A percentile compares a stretch with the other conserved stretches of the same genome.
Evolutionary conservation across 2,888 invertebrate genomes (phyloP).

Genomic region (Plemyria rubiginata): DNA sequence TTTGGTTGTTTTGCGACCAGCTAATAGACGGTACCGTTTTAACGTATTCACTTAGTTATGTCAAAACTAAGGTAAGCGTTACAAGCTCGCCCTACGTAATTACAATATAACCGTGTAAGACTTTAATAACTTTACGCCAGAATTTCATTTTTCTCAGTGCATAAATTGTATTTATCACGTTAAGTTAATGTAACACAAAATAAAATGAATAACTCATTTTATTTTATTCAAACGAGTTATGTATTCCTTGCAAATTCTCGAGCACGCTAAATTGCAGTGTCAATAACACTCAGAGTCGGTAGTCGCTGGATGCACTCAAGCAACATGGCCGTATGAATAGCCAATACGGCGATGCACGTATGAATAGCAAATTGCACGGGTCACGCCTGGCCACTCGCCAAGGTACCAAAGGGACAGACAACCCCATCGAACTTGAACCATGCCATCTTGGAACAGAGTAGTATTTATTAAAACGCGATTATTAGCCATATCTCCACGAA

Average conservation of each 20-base stretch:
- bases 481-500: background rate
- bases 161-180: too few relatives aligned
- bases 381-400: constrained; percentile 15
- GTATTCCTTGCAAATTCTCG: background rate
- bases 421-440: background rate
- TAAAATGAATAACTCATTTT: background rate
- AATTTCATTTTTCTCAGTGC: too few relatives aligned
- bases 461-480: background rate
- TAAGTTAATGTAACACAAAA: too few relatives aligned
- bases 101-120: too few relatives aligned
- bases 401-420: background rate
- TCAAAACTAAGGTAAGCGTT: too few relatives aligned
- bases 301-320: constrained; percentile 2
- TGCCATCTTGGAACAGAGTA: background rate
- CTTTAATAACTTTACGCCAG: too few relatives aligned
- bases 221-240: background rate
- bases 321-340: constrained; percentile 2
- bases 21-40: too few relatives aligned
- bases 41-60: too few relatives aligned
- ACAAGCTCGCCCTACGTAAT: too few relatives aligned
- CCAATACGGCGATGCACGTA: constrained; percentile 5
- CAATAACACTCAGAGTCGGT: constrained; percentile 1
- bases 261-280: background rate
- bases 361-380: constrained; percentile 24
- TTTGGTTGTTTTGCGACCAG: too few relatives aligned